Evolutionary conservation across 2,888 invertebrate genomes (phyloP).

Genomic region (Callimorpha dominula): DNA sequence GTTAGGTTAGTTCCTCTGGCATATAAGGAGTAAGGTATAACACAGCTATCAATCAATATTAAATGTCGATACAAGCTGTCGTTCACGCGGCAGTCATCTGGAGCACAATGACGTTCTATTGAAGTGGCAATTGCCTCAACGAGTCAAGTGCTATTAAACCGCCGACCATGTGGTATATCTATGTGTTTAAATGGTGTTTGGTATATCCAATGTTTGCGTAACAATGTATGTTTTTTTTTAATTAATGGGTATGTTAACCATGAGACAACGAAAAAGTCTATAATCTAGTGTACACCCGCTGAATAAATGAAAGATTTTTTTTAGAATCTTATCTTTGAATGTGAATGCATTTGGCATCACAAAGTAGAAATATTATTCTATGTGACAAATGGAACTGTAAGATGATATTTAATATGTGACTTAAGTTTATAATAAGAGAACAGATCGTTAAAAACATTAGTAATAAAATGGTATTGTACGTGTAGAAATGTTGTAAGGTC

Average conservation of each 20-base stretch:
- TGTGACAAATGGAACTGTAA: background rate
- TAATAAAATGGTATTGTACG: no score
- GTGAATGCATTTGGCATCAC: background rate
- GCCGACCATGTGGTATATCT: background rate
- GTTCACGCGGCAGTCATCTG: constrained; percentile 27
- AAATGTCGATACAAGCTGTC: constrained; percentile 31
- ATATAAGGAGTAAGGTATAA: background rate
- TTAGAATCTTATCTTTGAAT: background rate
- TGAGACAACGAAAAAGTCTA: background rate
- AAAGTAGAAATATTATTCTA: background rate
- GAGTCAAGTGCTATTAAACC: constrained; percentile 22
- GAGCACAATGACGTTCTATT: constrained; percentile 27
- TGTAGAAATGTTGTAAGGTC: no score
- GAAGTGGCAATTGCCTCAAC: constrained; percentile 43
- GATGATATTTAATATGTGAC: no score
- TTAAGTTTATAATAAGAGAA: no score
- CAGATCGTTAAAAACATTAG: no score
- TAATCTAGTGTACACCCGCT: background rate
- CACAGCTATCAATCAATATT: constrained; percentile 37
- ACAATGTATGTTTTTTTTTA: no score
- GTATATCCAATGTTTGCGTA: background rate
- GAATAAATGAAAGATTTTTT: background rate
- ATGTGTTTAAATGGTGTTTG: background rate
- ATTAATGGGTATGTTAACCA: no score
- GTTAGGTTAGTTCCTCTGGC: background rate